phyloP scores from a whole-genome alignment of 1,140 invertebrate species.

The Radopholus similis region DNA sequence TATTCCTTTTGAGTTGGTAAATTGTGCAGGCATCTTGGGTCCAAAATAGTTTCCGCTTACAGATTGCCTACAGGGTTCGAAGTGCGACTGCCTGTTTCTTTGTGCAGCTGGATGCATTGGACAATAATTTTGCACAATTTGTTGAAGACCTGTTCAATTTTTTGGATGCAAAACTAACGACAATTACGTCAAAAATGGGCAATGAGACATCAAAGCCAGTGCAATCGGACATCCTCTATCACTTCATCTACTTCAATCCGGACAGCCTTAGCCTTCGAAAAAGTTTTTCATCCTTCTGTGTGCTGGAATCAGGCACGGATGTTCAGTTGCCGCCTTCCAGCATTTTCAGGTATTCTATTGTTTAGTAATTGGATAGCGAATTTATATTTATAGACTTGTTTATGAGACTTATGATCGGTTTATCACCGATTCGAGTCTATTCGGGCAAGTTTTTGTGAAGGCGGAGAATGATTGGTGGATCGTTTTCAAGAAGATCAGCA shows the following conservation, averaged over 20 bases:
- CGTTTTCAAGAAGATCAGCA: constrained; percentile 33
- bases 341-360: constrained; percentile 25
- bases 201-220: constrained; percentile 1
- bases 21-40: not conserved
- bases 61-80: constrained; percentile 29
- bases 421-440: constrained; percentile 6
- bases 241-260: constrained; percentile 40
- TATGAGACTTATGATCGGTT: constrained; percentile 39
- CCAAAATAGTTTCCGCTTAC: not conserved
- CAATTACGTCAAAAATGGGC: constrained; percentile 29
- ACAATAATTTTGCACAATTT: constrained; percentile 12
- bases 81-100: constrained; percentile 36
- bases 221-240: constrained; percentile 31
- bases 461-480: constrained; percentile 43
- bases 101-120: not conserved
- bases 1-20: not conserved
- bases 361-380: not conserved
- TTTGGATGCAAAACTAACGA: constrained; percentile 19
- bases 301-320: not conserved
- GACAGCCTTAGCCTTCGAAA: constrained; percentile 37
- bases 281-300: constrained; percentile 23
- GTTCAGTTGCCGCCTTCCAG: constrained; percentile 1
- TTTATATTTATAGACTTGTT: constrained; percentile 24
- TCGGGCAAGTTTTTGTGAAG: constrained; percentile 30
- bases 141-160: constrained; percentile 22